Evolutionary conservation across 2,113 vertebrate genomes (phyloP).

Genomic region (Aegotheles bennettii): DNA sequence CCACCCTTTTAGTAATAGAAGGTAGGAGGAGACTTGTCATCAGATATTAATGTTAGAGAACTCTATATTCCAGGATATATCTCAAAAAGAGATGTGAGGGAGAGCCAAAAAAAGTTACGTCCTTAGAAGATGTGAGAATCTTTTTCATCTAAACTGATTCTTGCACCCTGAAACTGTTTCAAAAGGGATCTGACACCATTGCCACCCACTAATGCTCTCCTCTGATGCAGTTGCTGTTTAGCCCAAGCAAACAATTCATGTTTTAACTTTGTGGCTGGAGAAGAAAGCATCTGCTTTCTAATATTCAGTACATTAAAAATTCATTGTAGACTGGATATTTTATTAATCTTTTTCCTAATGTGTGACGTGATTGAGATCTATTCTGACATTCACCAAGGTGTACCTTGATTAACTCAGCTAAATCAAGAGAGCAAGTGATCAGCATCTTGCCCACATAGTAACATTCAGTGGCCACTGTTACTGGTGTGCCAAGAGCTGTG

Average conservation of each 20-base stretch:
- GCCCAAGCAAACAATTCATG: not conserved
- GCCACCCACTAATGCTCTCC: not conserved
- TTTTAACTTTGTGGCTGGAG: not conserved
- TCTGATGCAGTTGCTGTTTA: rapidly evolving
- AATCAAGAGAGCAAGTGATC: not conserved
- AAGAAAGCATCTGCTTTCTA: not conserved
- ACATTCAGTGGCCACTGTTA: not conserved
- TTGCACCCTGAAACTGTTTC: not conserved
- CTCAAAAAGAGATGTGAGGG: not conserved
- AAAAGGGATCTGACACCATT: not conserved
- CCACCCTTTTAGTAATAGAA: not conserved
- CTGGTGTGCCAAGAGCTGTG: not conserved
- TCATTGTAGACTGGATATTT: not conserved
- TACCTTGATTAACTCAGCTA: not conserved
- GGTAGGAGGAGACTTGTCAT: not conserved
- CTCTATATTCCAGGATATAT: not conserved
- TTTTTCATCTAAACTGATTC: not conserved
- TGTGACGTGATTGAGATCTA: not conserved
- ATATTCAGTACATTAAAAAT: not conserved
- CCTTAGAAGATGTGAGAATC: not conserved
- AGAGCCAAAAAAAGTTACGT: not conserved
- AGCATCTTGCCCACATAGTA: not conserved
- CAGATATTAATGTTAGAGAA: not conserved
- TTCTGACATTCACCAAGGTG: not conserved
- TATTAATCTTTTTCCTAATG: not conserved